phyloP scores from a whole-genome alignment of 1,140 invertebrate genomes.

The Andrena cerasifolii region DNA sequence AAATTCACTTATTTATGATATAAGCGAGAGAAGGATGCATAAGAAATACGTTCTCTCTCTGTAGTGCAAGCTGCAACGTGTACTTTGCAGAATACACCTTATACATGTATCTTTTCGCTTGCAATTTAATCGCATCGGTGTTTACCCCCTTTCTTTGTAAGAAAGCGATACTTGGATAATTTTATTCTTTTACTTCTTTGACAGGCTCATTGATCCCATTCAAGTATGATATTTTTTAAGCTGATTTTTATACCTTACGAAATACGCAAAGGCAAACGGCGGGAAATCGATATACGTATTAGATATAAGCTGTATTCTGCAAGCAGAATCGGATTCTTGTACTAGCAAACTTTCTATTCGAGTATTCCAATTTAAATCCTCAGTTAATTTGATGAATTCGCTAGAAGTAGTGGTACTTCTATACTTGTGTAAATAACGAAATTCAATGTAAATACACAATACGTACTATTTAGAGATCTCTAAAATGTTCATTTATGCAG shows the following conservation, averaged over 20 bases:
- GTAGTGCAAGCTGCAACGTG: constrained; percentile 7
- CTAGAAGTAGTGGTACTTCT: constrained; percentile 34
- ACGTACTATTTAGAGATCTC: constrained; percentile 37
- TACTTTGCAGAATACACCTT: constrained; percentile 32
- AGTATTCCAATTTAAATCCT: constrained; percentile 38
- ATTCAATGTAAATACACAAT: constrained; percentile 68
- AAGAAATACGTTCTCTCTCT: not conserved
- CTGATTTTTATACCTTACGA: not conserved
- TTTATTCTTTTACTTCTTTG: not conserved
- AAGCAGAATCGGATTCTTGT: not conserved
- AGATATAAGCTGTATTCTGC: constrained; percentile 27
- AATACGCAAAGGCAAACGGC: not conserved
- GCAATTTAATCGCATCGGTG: not conserved
- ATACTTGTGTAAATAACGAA: constrained; percentile 67
- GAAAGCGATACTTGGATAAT: not conserved
- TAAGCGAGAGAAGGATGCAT: constrained; percentile 14
- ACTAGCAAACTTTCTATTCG: constrained; percentile 25
- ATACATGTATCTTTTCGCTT: not conserved
- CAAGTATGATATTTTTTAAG: not conserved
- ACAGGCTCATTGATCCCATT: not conserved
- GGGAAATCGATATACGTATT: not conserved
- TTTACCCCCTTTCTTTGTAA: not conserved
- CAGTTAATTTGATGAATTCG: constrained; percentile 14
- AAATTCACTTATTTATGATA: constrained; percentile 39
- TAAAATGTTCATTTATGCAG: constrained; percentile 38